Evolutionary conservation across 1,140 invertebrate species (phyloP).

Genomic region (Bombus waltoni): DNA sequence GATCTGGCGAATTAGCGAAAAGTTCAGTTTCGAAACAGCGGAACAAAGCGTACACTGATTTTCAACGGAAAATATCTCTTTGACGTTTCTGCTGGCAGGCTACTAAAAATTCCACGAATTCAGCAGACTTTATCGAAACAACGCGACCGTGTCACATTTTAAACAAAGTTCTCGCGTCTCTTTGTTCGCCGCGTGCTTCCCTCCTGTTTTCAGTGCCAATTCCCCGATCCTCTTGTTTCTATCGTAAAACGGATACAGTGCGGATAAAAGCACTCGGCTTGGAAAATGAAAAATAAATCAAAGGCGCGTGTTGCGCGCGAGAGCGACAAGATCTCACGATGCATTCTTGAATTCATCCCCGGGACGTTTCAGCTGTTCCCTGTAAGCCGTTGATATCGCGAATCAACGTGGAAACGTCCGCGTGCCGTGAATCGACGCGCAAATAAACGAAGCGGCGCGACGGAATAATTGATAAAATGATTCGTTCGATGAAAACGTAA

Average conservation of each 20-base stretch:
- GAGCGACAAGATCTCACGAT: background rate
- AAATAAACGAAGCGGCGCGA: background rate
- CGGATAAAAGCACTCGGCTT: background rate
- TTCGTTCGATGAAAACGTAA: background rate
- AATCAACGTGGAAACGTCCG: too few relatives aligned
- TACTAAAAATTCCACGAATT: background rate
- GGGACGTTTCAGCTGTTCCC: background rate
- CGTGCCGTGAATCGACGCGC: background rate
- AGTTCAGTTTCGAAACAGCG: background rate
- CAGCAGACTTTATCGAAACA: background rate
- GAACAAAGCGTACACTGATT: background rate
- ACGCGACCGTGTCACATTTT: background rate
- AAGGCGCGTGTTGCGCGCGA: background rate
- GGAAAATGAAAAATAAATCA: constrained; percentile 18
- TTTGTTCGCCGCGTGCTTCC: background rate
- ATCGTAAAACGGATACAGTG: background rate
- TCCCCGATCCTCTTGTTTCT: background rate
- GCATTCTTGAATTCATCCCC: background rate
- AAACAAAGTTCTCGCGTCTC: background rate
- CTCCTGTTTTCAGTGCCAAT: background rate
- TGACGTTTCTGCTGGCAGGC: background rate
- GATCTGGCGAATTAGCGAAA: background rate
- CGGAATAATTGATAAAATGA: background rate
- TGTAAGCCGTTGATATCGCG: background rate
- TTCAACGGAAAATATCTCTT: background rate